phyloP scores from a whole-genome alignment of 2,797 vertebrate genomes.

The Spheniscus humboldti region DNA sequence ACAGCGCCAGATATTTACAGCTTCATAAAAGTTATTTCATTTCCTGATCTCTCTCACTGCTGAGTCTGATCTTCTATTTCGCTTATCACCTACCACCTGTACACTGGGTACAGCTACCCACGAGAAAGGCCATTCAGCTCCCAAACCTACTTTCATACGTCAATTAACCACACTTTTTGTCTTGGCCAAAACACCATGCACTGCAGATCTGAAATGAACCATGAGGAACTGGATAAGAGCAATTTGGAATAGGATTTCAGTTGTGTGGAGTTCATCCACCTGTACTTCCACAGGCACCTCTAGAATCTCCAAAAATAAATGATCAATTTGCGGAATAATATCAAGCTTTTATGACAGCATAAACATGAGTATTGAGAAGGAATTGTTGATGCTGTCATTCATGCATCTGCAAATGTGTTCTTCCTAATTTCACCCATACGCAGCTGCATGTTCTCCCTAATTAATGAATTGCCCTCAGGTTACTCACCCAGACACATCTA shows the following conservation, averaged over 20 bases:
- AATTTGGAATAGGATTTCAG: background rate
- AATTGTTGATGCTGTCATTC: background rate
- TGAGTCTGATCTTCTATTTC: background rate
- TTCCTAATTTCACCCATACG: background rate
- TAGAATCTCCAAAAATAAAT: background rate
- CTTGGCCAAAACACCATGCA: background rate
- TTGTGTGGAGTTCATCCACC: background rate
- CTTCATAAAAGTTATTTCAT: background rate
- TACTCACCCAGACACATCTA: slow-evolving; percentile 37
- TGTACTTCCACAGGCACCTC: background rate
- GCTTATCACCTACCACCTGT: background rate
- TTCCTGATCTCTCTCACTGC: background rate
- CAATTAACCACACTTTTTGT: background rate
- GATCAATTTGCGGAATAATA: background rate
- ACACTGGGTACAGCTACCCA: background rate
- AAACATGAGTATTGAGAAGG: background rate
- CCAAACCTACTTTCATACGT: background rate
- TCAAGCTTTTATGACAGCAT: background rate
- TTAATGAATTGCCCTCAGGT: slow-evolving; percentile 45
- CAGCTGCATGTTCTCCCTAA: slow-evolving; percentile 29
- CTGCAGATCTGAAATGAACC: background rate
- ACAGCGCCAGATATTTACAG: background rate
- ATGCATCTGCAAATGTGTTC: background rate
- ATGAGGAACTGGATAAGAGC: background rate
- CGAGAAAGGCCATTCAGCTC: background rate